Evolutionary conservation across 2,797 vertebrate species (phyloP).

Genomic region (Neomorphus geoffroyi): DNA sequence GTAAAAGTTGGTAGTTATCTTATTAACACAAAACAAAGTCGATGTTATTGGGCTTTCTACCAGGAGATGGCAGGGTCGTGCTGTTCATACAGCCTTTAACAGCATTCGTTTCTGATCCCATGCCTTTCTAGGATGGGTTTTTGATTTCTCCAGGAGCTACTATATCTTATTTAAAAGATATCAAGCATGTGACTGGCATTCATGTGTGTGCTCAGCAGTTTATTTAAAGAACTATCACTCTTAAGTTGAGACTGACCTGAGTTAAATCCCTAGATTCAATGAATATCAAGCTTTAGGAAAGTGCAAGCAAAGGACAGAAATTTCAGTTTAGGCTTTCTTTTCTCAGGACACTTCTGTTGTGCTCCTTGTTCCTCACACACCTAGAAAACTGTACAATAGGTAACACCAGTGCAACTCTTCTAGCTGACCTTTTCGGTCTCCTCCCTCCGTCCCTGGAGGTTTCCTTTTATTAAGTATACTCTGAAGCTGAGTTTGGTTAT

Average conservation of each 20-base stretch:
- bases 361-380: not conserved
- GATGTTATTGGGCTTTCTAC: not conserved
- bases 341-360: not conserved
- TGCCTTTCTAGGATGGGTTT: not conserved
- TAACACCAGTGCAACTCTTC: not conserved
- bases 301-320: not conserved
- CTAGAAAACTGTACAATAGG: not conserved
- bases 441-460: rapidly evolving
- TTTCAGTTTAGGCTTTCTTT: not conserved
- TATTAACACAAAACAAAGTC: rapidly evolving
- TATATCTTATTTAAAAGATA: not conserved
- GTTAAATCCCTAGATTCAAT: not conserved
- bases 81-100: not conserved
- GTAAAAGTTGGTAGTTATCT: rapidly evolving
- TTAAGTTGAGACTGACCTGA: not conserved
- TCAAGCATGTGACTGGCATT: not conserved
- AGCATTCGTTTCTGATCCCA: rapidly evolving
- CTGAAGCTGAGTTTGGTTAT: not conserved
- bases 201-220: not conserved
- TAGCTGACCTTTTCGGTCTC: not conserved
- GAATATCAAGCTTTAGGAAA: not conserved
- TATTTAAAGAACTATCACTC: not conserved
- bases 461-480: not conserved
- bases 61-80: slow-evolving; percentile 63
- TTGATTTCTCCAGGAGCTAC: not conserved